Percentiles rank a stretch among this genome's conserved stretches.
phyloP scores from a whole-genome alignment of 1,140 invertebrate species.

The Tachypleus tridentatus region DNA sequence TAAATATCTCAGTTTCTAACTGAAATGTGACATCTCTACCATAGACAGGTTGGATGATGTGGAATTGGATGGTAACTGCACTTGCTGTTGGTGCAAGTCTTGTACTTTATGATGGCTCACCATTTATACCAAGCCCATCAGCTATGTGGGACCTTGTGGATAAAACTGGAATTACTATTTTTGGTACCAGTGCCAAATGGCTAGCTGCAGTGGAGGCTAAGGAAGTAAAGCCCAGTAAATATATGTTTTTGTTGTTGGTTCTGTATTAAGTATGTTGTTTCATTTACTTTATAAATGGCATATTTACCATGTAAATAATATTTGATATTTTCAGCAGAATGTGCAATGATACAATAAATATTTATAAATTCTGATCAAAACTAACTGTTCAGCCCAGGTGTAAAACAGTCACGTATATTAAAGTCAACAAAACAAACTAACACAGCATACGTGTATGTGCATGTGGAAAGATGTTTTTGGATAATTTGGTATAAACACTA shows the following conservation, averaged over 20 bases:
- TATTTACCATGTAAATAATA: no score
- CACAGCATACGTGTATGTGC: no score
- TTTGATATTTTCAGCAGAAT: no score
- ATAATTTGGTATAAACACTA: no score
- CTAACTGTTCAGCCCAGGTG: neutral
- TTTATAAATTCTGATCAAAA: neutral
- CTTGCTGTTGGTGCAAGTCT: constrained; percentile 40
- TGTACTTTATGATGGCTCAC: constrained; percentile 48
- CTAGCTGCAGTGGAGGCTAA: constrained; percentile 41
- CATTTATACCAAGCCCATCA: constrained; percentile 38
- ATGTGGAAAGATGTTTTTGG: no score
- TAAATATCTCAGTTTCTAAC: no score
- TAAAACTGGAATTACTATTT: constrained; percentile 41
- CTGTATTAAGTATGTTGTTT: no score
- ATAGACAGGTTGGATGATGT: constrained; percentile 52
- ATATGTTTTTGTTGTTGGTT: neutral
- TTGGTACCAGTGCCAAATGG: constrained; percentile 48
- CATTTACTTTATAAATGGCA: no score
- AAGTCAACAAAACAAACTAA: no score
- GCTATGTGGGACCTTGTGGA: constrained; percentile 45
- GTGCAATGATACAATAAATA: neutral
- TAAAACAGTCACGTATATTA: no score
- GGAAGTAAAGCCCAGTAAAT: constrained; percentile 32
- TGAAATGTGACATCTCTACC: neutral
- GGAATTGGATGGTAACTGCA: constrained; percentile 43